Percentiles rank a stretch among this genome's conserved stretches.
Conservation (phyloP, 2,888 invertebrate species). For the Xestia sexstrigata region DNA sequence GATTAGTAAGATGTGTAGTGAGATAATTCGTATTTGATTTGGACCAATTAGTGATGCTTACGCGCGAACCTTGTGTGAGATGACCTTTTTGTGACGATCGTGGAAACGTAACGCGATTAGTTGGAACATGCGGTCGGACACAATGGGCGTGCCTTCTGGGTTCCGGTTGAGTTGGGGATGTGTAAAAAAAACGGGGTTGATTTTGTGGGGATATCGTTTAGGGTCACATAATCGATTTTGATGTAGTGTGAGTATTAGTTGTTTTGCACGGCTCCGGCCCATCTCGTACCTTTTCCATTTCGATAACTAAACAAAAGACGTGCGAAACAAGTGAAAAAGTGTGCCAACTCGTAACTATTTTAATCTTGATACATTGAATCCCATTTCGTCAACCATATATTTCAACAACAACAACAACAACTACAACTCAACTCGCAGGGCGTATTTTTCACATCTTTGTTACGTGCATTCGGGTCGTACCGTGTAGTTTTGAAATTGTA, state of each 20-base stretch:
- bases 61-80: conserved; percentile 82
- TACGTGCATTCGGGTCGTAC: background rate
- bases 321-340: no score
- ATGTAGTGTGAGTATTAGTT: background rate
- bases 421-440: background rate
- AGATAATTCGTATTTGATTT: conserved; percentile 87
- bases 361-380: no score
- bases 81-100: conserved; percentile 72
- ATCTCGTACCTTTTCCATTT: no score
- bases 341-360: no score
- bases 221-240: conserved; percentile 19
- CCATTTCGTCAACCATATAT: no score
- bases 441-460: background rate
- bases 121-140: conserved; percentile 68
- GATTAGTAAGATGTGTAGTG: conserved; percentile 74
- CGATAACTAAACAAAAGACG: no score
- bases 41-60: conserved; percentile 90
- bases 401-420: no score
- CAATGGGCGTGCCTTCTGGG: conserved; percentile 42
- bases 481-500: background rate
- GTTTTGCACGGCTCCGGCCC: no score
- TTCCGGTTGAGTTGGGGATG: background rate
- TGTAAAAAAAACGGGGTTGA: conserved; percentile 12
- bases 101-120: conserved; percentile 67
- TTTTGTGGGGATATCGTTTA: conserved; percentile 1